Evolutionary conservation across 2,888 invertebrate species (phyloP).

Genomic region (Bugulina stolonifera): DNA sequence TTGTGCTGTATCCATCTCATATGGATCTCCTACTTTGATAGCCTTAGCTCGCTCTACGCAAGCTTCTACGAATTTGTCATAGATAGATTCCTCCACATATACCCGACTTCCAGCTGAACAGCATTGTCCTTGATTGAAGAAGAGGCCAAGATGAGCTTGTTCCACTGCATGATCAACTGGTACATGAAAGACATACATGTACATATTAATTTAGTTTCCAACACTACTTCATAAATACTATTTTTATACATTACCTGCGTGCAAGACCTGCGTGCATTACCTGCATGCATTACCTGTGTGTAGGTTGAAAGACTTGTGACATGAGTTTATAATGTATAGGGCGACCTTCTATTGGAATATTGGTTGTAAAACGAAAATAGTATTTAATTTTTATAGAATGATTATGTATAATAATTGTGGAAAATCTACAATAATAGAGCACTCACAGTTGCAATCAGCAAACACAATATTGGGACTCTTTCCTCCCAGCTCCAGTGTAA

Average conservation of each 20-base stretch:
- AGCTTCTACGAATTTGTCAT: conserved; percentile 40
- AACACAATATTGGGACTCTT: conserved; percentile 46
- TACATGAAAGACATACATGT: conserved; percentile 3
- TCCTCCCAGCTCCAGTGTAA: conserved; percentile 47
- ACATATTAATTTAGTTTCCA: too few relatives aligned
- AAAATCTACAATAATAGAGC: too few relatives aligned
- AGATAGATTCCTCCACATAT: conserved; percentile 40
- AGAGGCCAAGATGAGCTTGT: conserved; percentile 38
- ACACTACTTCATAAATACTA: too few relatives aligned
- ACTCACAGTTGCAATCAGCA: conserved; percentile 42
- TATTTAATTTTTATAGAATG: too few relatives aligned
- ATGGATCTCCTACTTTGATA: conserved; percentile 41
- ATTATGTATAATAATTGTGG: too few relatives aligned
- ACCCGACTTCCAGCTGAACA: conserved; percentile 42
- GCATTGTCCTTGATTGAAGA: conserved; percentile 43
- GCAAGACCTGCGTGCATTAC: too few relatives aligned
- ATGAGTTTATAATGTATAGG: too few relatives aligned
- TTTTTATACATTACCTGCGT: too few relatives aligned
- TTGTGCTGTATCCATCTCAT: conserved; percentile 36
- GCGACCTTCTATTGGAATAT: too few relatives aligned
- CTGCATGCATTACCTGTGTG: too few relatives aligned
- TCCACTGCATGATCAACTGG: conserved; percentile 38
- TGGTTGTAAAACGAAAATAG: too few relatives aligned
- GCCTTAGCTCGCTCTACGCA: conserved; percentile 34
- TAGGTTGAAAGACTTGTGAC: too few relatives aligned